These are phyloP conservation scores for Macropus fuliginosus DNA, from an alignment of 2,797 vertebrate species.

Conservation along the genomic window DNA sequence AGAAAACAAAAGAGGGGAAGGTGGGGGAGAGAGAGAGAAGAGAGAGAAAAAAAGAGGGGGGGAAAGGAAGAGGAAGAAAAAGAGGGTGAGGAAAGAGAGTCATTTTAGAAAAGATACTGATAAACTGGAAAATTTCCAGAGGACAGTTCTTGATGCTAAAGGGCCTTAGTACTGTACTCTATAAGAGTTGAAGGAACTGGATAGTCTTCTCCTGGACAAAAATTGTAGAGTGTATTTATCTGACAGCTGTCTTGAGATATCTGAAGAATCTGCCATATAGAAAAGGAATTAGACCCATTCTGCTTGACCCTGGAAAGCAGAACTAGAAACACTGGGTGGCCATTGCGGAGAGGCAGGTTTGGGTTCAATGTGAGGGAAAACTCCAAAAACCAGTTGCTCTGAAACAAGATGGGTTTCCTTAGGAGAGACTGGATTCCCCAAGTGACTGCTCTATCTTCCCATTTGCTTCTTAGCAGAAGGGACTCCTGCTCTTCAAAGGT, in stretches of 20 bases:
- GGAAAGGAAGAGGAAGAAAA: background rate
- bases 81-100: background rate
- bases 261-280: background rate
- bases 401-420: background rate
- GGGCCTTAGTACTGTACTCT: background rate
- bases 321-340: too few relatives aligned
- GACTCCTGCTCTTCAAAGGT: background rate
- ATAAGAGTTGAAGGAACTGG: background rate
- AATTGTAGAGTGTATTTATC: background rate
- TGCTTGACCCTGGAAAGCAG: background rate
- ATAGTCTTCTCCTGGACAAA: background rate
- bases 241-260: background rate
- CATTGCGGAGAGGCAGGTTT: background rate
- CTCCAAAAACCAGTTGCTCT: background rate
- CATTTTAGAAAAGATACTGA: background rate
- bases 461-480: background rate
- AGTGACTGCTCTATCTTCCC: background rate
- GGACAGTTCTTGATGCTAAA: background rate
- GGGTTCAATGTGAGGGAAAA: background rate
- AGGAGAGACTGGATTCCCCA: background rate
- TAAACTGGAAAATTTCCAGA: background rate
- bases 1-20: background rate
- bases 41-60: too few relatives aligned
- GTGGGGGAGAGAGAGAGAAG: too few relatives aligned
- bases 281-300: background rate